Evolutionary conservation across 2,888 invertebrate species (phyloP), one percentile per base, ranked within the genome.

Genomic region (Psylliodes chrysocephalus): DNA sequence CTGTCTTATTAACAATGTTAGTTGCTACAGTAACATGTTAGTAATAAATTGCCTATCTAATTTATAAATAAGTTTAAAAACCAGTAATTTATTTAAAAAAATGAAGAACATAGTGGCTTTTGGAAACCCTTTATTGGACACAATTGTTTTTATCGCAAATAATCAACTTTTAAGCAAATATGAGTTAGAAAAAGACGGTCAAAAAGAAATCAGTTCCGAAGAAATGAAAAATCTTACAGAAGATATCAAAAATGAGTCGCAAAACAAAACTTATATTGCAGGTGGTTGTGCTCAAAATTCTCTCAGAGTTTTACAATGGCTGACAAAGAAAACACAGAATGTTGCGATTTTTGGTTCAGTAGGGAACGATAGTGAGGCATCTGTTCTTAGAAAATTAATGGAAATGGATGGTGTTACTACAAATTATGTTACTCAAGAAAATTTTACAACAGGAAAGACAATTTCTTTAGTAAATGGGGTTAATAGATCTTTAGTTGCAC

Each of bases 221-320:
- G 75, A 78, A 68, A 78, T 82, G 70, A 60, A 74, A 49, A 60
- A 51, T 5, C 63, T 83, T 33, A 66, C 73, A 15, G 56, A 74
- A 30, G 81, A 81, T 55, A 73, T 81, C 6, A 12, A 25, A n/a
- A 22, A 40, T 8, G 14, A 49, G 6, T 28, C 30, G 5, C n/a
- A 35, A 15, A 40, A 54, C 10, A 54, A 18, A 54, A 38, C 40
- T 12, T 54, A 14, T 7, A 40, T 15, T 8, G 53, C 53, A 22
- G 53, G 53, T 38, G 86, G 86, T 1, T 83, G 84, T 19, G 83
- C 83, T 7, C 82, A 86, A 67, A 86, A 86, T 72, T 84, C 86
- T 0, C 72, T 82, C 4, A 79, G 85, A 57, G 82, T 86, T 49
- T 76, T 86, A 28, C 71, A 81, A 60, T 84, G 85, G 75, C 69